These are phyloP conservation scores for Neosalanx taihuensis DNA, from an alignment of 2,797 vertebrate species.

Conservation along the genomic window DNA sequence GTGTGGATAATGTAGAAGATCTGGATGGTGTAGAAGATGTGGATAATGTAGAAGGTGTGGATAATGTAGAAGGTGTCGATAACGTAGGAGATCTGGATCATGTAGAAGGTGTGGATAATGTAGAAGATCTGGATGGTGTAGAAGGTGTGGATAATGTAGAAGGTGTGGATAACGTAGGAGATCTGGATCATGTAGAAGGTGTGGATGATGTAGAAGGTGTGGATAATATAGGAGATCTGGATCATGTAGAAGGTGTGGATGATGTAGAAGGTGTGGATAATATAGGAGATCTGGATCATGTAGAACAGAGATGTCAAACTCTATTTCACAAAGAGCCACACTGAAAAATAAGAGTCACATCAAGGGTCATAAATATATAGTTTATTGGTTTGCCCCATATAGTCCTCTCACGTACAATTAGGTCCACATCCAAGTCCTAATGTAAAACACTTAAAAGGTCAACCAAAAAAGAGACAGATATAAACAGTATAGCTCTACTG, in stretches of 20 bases:
- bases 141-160: conserved; percentile 61
- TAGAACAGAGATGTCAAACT: neutral
- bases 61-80: conserved; percentile 5
- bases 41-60: conserved; percentile 71
- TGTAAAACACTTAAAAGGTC: too few species aligned
- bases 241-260: neutral
- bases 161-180: conserved; percentile 3
- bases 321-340: neutral
- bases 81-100: neutral
- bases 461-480: too few species aligned
- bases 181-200: conserved; percentile 71
- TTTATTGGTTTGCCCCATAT: too few species aligned
- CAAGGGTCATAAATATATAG: too few species aligned
- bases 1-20: conserved; percentile 53
- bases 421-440: too few species aligned
- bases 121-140: conserved; percentile 48
- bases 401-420: too few species aligned
- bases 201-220: conserved; percentile 70
- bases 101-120: conserved; percentile 71
- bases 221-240: neutral
- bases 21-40: neutral
- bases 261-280: conserved; percentile 71
- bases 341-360: too few species aligned
- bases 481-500: too few species aligned
- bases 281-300: conserved; percentile 7